Evolutionary conservation across 2,797 vertebrate genomes (phyloP).

Genomic region (Otolemur crassicaudatus): DNA sequence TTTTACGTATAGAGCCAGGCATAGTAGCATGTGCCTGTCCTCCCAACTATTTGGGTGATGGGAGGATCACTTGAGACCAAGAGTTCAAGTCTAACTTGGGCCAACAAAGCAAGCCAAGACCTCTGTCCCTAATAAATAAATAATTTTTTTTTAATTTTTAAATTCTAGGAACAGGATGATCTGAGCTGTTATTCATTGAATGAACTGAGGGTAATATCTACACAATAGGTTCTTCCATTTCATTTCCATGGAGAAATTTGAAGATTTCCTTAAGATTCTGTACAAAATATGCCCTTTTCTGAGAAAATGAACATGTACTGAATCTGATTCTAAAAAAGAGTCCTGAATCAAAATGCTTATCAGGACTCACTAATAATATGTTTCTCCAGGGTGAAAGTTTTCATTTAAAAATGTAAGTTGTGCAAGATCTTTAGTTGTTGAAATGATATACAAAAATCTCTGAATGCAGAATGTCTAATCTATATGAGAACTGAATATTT

Average conservation of each 20-base stretch:
- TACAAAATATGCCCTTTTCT: background rate
- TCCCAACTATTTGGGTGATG: background rate
- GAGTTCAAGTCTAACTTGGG: background rate
- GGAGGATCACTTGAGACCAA: background rate
- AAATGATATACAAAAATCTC: conserved; percentile 18
- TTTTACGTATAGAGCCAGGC: conserved; percentile 28
- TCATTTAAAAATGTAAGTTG: conserved; percentile 37
- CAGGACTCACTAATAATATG: conserved; percentile 55
- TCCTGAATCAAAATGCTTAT: conserved; percentile 24
- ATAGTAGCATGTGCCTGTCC: background rate
- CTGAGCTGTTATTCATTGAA: conserved; percentile 70
- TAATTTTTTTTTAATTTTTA: background rate
- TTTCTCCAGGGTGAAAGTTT: conserved; percentile 73
- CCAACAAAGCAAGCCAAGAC: background rate
- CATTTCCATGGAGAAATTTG: background rate
- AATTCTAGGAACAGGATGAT: conserved; percentile 55
- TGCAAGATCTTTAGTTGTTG: background rate
- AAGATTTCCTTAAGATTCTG: conserved; percentile 8
- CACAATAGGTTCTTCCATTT: background rate
- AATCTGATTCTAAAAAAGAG: conserved; percentile 22
- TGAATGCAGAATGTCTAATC: background rate
- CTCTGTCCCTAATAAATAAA: background rate
- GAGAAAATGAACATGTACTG: background rate
- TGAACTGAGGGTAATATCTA: conserved; percentile 45
- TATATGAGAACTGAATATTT: background rate